Evolutionary conservation across 2,888 invertebrate genomes (phyloP), one percentile per base, ranked within the genome.

Genomic region (Flabesymbios commensalis): DNA sequence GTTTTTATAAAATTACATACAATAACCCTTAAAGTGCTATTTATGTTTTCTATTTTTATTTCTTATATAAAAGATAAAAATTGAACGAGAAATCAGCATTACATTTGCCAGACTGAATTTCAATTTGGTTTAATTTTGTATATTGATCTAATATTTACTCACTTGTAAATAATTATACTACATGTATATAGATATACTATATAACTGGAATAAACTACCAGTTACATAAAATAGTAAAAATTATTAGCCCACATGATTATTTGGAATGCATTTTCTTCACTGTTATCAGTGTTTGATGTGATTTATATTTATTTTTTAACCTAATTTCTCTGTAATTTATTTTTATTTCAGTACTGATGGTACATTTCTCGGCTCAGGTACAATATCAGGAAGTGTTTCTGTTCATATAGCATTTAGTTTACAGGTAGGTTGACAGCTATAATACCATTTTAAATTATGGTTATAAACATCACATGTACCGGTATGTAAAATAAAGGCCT

Each of bases 341-440:
- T 31, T 22, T 62, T 24, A 17, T 75, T 75, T 93, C 29, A 83
- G 83, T 61, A 92, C 94, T 81, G 94, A 97, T 85, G 97, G 97
- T 0, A 86, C 91, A 63, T 98, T 92, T 84, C 87, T 96, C 1
- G 82, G 77, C 33, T 88, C 94, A 19, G 97, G 96, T 7, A 94
- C 94, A 42, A 94, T 96, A 91, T 90, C 90, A 60, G 96, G 96
- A 51, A 92, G 91, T 73, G 92, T 97, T 17, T 89, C 91, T 69
- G 90, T 97, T 71, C 93, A 92, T 77, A 88, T 94, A 69, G 91
- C 93, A 48, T 96, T 94, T 83, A 96, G 92, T 84, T 86, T 97
- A 75, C 92, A 94, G 79, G 85, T 85, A 70, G 68, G 68, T 60
- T n/a, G n/a, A n/a, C n/a, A n/a, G n/a, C n/a, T n/a, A n/a, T n/a